Evolutionary conservation across 30 jellyfish, hydroid and myxozoan species (phyloP).

Genomic region (Aurelia coerulea): DNA sequence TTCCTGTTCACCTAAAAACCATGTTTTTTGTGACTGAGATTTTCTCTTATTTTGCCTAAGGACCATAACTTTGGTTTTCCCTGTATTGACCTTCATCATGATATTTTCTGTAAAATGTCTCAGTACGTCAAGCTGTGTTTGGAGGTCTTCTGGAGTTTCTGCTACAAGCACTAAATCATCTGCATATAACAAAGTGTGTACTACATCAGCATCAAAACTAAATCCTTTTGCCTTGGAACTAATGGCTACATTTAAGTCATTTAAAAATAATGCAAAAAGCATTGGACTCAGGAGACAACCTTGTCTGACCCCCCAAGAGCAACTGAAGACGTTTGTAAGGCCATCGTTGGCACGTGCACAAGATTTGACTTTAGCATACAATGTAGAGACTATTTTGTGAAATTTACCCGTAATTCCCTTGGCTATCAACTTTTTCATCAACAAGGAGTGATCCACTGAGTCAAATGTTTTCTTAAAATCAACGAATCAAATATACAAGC

Average conservation of each 20-base stretch:
- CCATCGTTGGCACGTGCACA: constrained; percentile 20
- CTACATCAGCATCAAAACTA: constrained; percentile 15
- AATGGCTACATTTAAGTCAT: constrained; percentile 19
- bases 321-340: constrained; percentile 41
- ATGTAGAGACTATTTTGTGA: not conserved
- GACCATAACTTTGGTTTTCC: constrained; percentile 23
- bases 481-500: constrained; percentile 13
- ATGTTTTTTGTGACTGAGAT: too few relatives aligned
- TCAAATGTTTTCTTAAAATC: constrained; percentile 35
- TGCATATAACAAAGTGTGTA: constrained; percentile 39
- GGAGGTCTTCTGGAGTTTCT: constrained; percentile 30
- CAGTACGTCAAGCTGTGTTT: constrained; percentile 31
- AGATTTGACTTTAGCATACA: constrained; percentile 14
- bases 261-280: constrained; percentile 51
- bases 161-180: constrained; percentile 41
- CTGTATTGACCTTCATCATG: constrained; percentile 36
- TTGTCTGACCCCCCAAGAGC: constrained; percentile 46
- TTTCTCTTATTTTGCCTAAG: too few relatives aligned
- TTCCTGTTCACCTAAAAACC: too few relatives aligned
- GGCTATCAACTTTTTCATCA: constrained; percentile 27
- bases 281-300: constrained; percentile 56
- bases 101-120: not conserved
- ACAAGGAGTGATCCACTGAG: not conserved
- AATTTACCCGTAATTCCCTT: constrained; percentile 49
- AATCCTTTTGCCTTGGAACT: constrained; percentile 7